These are phyloP conservation scores for Chesias legatella DNA, from an alignment of 2,888 invertebrate species.

Conservation along the genomic window DNA sequence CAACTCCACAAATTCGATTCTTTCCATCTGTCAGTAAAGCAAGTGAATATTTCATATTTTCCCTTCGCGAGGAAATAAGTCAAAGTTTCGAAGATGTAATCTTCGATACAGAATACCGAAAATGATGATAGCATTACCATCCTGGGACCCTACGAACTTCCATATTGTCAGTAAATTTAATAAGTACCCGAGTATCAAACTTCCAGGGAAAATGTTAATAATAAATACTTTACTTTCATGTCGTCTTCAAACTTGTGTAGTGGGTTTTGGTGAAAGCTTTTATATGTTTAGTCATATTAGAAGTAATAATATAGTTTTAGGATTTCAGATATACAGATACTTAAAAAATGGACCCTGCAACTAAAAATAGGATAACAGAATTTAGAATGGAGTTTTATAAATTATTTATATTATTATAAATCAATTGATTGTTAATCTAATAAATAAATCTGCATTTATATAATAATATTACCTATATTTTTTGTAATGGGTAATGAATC, in stretches of 20 bases:
- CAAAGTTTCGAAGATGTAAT: slow-evolving; percentile 51
- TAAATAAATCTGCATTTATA: no score
- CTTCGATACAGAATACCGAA: slow-evolving; percentile 38
- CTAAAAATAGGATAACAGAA: no score
- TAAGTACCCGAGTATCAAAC: slow-evolving; percentile 23
- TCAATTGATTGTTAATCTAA: no score
- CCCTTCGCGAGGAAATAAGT: slow-evolving; percentile 45
- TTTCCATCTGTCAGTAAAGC: slow-evolving; percentile 52
- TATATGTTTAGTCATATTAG: neutral
- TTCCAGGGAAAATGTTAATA: slow-evolving; percentile 14
- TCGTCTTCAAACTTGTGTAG: neutral
- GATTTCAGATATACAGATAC: no score
- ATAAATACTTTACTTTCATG: slow-evolving; percentile 1
- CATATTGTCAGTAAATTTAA: slow-evolving; percentile 29
- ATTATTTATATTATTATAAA: no score
- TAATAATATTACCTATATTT: no score
- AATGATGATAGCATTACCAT: slow-evolving; percentile 32
- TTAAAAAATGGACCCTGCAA: no score
- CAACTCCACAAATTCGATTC: slow-evolving; percentile 52
- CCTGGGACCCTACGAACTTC: slow-evolving; percentile 23
- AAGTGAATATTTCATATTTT: slow-evolving; percentile 53
- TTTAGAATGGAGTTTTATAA: no score
- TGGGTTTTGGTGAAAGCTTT: slow-evolving; percentile 1
- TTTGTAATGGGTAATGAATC: no score
- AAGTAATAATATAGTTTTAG: no score